A percentile compares a stretch with the other conserved stretches of the same genome.
These are phyloP conservation scores for Pseudoatta argentina DNA, from an alignment of 1,140 invertebrate genomes.

Conservation along the genomic window DNA sequence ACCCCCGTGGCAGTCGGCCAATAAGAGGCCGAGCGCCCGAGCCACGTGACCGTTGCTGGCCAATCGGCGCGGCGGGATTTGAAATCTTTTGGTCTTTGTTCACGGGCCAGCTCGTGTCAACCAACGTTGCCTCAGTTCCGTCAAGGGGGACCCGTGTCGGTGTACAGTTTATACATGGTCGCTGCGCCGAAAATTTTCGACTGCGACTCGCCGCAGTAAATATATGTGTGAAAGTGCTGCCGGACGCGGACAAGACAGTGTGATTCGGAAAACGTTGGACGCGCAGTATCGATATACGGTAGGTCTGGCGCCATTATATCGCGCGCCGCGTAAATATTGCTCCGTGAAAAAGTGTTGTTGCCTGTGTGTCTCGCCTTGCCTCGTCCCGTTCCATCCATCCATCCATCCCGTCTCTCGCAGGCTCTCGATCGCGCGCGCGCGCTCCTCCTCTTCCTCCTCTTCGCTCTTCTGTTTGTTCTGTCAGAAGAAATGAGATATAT, in stretches of 20 bases:
- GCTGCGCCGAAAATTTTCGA: conserved; percentile 75
- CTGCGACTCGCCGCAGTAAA: conserved; percentile 75
- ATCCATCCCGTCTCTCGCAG: conserved; percentile 18
- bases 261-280: conserved; percentile 70
- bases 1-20: conserved; percentile 62
- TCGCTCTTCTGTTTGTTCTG: background rate
- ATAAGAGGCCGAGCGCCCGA: conserved; percentile 50
- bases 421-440: conserved; percentile 21
- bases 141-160: conserved; percentile 85
- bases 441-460: background rate
- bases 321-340: conserved; percentile 6
- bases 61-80: conserved; percentile 82
- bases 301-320: conserved; percentile 61
- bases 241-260: conserved; percentile 71
- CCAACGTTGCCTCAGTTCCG: conserved; percentile 84
- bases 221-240: conserved; percentile 82
- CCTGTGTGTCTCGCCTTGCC: background rate
- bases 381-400: conserved; percentile 31
- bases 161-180: conserved; percentile 83
- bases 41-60: conserved; percentile 80
- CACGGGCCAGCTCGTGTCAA: conserved; percentile 82
- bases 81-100: conserved; percentile 87
- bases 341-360: conserved; percentile 27
- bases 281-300: conserved; percentile 76
- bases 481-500: conserved; percentile 17